Base-by-base conservation (phyloP, 1,140 invertebrate species). In the Orius insidiosus region DNA sequence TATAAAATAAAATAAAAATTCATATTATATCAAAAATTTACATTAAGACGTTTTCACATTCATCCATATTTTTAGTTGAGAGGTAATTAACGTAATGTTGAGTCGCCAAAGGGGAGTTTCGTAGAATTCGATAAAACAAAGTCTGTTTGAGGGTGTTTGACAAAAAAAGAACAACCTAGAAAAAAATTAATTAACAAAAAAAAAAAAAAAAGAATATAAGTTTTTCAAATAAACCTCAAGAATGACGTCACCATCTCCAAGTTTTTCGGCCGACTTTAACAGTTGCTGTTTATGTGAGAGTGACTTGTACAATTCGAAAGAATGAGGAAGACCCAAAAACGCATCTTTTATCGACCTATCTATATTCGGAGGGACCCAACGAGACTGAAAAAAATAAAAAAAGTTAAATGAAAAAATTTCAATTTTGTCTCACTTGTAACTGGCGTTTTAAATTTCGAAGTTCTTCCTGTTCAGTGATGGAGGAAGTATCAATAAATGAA, bases 201-300 rank as follows among this genome's bases (percentile, higher is more conserved):
- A n/a, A n/a, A n/a, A 24, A 42, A 35, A 41, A 47, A 33, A n/a
- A 19, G 18, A 33, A 32, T 10, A 50, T 37, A 46, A 35, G 32
- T 2, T 14, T 45, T 13, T 43, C 19, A 47, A 47, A 31, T 44
- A 39, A 48, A 71, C 67, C 45, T 65, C 60, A 46, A 71, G 54
- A 54, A 68, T 69, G 13, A 67, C 63, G 59, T 71, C 68, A 53
- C 69, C 70, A 63, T 71, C 63, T 36, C 68, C 66, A 45, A 58
- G 60, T 43, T 53, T 53, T 33, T 70, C 61, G n/a, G 67, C 65
- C 41, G 59, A 59, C 54, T 68, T 64, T 6, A 72, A 55, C 7
- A 71, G 50, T 7, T 60, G 52, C 47, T 62, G 68, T 59, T 72
- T 72, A 49, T 59, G 62, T n/a, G 55, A 54, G 7, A 69, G 51